Base-by-base conservation (phyloP, 2,797 vertebrate species). In the Streptopelia turtur region DNA sequence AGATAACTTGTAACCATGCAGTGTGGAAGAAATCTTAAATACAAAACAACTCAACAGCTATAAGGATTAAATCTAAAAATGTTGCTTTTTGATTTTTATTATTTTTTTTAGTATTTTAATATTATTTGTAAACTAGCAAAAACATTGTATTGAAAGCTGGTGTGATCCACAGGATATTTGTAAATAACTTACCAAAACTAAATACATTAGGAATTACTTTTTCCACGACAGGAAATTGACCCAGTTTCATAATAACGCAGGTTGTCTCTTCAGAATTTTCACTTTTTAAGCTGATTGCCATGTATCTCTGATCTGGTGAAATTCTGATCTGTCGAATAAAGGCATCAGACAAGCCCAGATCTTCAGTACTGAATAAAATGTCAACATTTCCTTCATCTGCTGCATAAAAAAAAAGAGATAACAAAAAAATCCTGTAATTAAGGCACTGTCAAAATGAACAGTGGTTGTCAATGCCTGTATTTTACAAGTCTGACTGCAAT, bases 261-360 rank as follows among this genome's bases (percentile, higher is more conserved):
- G 95, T 98, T 37, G 96, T 96, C 35, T 98, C 97, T 96, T 99
- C 98, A 77, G 95, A 97, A 89, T 97, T 94, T 78, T 94, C 84
- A 33, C 92, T 97, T 97, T 98, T 99, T 60, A 99, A 89, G 28
- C 98, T 98, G 75, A 98, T 97, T 31, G 99, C 99, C 86, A 99
- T 97, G 52, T 98, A 97, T 60, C 93, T 98, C 90, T 99, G 98
- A 91, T 96, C 95, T 55, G 99, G 98, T 74, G 99, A 99, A 94
- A 99, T 98, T 95, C 99, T 98, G 89, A 99, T 98, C 89, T 98
- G 98, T 91, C 99, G 99, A 95, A 99, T 96, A 92, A 97, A 93
- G 27, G 95, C 96, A 97, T 98, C 98, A 64, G 97, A 93, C 89
- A 98, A 97, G 20, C 98, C 96, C 68, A 98, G 89, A 85, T 98